phyloP scores from a whole-genome alignment of 2,797 vertebrate genomes.

The Sebastes taczanowskii region DNA sequence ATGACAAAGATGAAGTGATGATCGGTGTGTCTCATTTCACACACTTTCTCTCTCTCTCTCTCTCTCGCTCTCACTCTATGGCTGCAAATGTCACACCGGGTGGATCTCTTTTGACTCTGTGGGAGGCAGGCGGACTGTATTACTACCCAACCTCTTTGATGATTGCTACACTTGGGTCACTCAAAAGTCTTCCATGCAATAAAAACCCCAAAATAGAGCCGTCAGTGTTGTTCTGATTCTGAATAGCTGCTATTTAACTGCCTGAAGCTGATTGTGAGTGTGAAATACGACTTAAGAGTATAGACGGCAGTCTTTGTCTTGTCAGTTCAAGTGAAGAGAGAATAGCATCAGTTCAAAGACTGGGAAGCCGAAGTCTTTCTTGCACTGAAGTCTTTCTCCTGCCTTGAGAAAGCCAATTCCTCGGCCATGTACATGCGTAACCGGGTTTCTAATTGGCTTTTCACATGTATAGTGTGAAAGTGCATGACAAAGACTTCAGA shows the following conservation, averaged over 20 bases:
- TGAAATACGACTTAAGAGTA: neutral
- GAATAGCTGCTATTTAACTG: neutral
- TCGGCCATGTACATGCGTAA: neutral
- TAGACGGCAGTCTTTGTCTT: neutral
- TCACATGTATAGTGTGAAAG: neutral
- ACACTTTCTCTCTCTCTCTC: neutral
- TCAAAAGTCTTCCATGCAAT: slow-evolving; percentile 2
- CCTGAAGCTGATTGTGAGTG: neutral
- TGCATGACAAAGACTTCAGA: neutral
- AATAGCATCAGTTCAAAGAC: neutral
- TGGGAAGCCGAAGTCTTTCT: neutral
- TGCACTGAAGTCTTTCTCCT: neutral
- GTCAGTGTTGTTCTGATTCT: neutral
- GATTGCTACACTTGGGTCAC: neutral
- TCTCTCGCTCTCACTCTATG: neutral
- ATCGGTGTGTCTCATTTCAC: slow-evolving; percentile 20
- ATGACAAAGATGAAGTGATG: slow-evolving; percentile 3
- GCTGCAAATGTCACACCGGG: slow-evolving; percentile 56
- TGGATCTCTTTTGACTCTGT: slow-evolving; percentile 54
- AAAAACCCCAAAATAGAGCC: neutral
- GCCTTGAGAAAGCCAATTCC: neutral
- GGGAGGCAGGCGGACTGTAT: slow-evolving; percentile 38
- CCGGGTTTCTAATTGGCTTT: neutral
- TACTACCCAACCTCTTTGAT: slow-evolving; percentile 46
- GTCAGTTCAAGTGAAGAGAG: neutral